Percentiles rank a stretch among this genome's conserved stretches.
Evolutionary conservation across 2,888 invertebrate species (phyloP).

Genomic region (Periphyllus acericola): DNA sequence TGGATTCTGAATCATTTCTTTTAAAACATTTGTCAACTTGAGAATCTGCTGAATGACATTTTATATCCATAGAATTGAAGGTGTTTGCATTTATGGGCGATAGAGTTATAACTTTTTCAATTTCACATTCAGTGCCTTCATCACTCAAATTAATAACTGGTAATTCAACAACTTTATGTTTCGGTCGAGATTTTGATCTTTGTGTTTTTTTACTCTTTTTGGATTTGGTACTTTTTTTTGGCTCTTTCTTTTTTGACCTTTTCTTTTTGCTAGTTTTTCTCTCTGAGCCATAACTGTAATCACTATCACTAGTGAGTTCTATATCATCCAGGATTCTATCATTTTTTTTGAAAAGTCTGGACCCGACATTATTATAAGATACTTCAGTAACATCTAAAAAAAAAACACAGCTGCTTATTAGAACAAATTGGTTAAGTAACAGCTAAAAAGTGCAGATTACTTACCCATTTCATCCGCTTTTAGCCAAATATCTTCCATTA

Average conservation of each 20-base stretch:
- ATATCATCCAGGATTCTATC: slow-evolving; percentile 7
- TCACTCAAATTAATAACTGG: neutral
- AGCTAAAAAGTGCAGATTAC: slow-evolving; percentile 50
- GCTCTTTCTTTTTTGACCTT: slow-evolving; percentile 27
- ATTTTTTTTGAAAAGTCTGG: slow-evolving; percentile 19
- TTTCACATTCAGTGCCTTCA: neutral
- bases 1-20: neutral
- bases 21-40: neutral
- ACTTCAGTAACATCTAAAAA: slow-evolving; percentile 55
- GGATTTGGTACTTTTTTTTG: slow-evolving; percentile 31
- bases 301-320: slow-evolving; percentile 39
- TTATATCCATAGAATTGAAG: neutral
- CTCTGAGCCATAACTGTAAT: slow-evolving; percentile 45
- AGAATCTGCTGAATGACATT: neutral
- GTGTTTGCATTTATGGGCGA: neutral
- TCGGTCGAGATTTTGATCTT: neutral
- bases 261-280: slow-evolving; percentile 11
- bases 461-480: slow-evolving; percentile 82
- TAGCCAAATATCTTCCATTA: slow-evolving; percentile 81
- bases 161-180: neutral
- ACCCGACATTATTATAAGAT: slow-evolving; percentile 49
- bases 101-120: neutral
- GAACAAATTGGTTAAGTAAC: neutral
- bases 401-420: neutral
- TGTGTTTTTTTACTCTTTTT: neutral